Evolutionary conservation across 1,140 invertebrate genomes (phyloP), one percentile per base, ranked within the genome.

Genomic region (Aphelenchoides besseyi): DNA sequence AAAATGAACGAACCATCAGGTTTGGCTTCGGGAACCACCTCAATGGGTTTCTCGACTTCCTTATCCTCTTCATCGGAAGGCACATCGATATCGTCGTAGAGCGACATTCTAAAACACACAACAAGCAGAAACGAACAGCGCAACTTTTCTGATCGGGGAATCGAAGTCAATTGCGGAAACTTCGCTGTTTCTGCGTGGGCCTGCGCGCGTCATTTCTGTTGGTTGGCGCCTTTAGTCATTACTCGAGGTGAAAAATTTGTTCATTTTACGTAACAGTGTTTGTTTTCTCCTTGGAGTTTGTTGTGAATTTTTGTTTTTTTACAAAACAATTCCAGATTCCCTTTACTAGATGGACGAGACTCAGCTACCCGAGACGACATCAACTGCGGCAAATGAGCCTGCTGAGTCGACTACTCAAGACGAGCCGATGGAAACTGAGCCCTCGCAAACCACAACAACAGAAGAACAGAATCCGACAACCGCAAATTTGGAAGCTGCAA

Each of bases 1-100:
- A 8, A 5, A 5, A 8, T 33, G 23, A 59, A 59, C 55, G 55
- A 8, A 8, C 18, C 55, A 16, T 59, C 23, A 33, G 5, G 5
- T 59, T 59, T 18, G 12, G 26, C 18, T 33, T 59, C 18, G 5
- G 23, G 26, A 8, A 59, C 18, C 18, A n/a, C n/a, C n/a, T n/a
- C n/a, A n/a, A 59, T 18, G 5, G 55, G 55, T 23, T 5, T 33
- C 18, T 8, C 18, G 26, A 5, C 18, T 33, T 5, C 5, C 55
- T 59, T 33, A 5, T 59, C 5, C 5, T 8, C 5, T 5, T 59
- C 5, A 23, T 59, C 5, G 12, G 55, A 59, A 59, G 55, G 55
- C 55, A 59, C 18, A 5, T 59, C 55, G 18, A 59, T 59, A 33
- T 59, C 55, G 55, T 59, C 55, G 55, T 59, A 59, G 5, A 59